A percentile compares a stretch with the other conserved stretches of the same genome.
Evolutionary conservation across 1,140 invertebrate species (phyloP).

Genomic region (Teleopsis dalmanni): DNA sequence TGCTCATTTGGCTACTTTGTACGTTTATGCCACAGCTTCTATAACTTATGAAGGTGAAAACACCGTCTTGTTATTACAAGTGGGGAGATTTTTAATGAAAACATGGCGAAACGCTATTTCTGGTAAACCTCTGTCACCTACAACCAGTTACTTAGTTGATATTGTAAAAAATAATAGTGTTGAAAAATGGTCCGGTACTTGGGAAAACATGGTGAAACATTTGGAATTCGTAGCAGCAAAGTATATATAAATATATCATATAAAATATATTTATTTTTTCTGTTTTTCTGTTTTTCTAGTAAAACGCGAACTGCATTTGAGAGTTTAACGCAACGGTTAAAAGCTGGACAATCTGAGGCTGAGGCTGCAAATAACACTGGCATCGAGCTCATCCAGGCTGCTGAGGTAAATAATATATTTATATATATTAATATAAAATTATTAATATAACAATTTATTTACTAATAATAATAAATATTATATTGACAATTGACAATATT

Average conservation of each 20-base stretch:
- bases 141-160: slow-evolving; percentile 55
- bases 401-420: slow-evolving; percentile 49
- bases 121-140: slow-evolving; percentile 52
- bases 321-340: slow-evolving; percentile 57
- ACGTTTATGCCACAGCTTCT: slow-evolving; percentile 68
- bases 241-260: slow-evolving; percentile 44
- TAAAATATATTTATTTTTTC: slow-evolving; percentile 33
- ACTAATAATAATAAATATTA: background rate
- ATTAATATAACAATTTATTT: background rate
- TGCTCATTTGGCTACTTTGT: slow-evolving; percentile 74
- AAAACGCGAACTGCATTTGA: slow-evolving; percentile 58
- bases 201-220: slow-evolving; percentile 56
- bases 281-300: slow-evolving; percentile 56
- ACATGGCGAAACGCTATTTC: slow-evolving; percentile 56
- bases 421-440: background rate
- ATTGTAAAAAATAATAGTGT: slow-evolving; percentile 35
- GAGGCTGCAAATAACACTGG: slow-evolving; percentile 80
- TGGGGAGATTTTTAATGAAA: slow-evolving; percentile 73
- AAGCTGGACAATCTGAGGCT: slow-evolving; percentile 53
- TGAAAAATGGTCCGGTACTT: slow-evolving; percentile 53
- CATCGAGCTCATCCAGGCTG: slow-evolving; percentile 66
- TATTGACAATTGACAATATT: slow-evolving; percentile 51
- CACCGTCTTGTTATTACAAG: slow-evolving; percentile 68
- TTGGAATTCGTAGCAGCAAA: slow-evolving; percentile 62
- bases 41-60: slow-evolving; percentile 52